These are phyloP conservation scores for Morinoia aosen DNA, from an alignment of 2,888 invertebrate species.

Conservation along the genomic window DNA sequence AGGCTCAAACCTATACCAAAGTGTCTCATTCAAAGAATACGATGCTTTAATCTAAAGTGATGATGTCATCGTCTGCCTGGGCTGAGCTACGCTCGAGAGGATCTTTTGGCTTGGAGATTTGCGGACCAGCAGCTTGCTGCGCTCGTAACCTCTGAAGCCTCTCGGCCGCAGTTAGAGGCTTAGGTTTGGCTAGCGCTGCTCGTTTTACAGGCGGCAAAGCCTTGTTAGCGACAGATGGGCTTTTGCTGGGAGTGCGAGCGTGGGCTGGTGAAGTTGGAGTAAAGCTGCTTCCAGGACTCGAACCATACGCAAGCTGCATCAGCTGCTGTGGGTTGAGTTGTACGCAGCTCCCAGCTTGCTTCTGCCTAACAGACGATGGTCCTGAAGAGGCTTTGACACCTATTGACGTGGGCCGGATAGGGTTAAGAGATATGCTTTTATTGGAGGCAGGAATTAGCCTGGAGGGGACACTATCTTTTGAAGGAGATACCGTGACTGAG, in stretches of 20 bases:
- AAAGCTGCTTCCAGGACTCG: not conserved
- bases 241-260: not conserved
- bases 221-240: not conserved
- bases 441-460: not conserved
- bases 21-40: not conserved
- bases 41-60: slow-evolving; percentile 16
- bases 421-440: slow-evolving; percentile 31
- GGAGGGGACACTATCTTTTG: slow-evolving; percentile 6
- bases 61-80: not conserved
- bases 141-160: not conserved
- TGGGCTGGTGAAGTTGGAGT: not conserved
- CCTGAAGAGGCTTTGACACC: not conserved
- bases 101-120: not conserved
- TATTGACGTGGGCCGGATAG: not conserved
- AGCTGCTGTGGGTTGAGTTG: slow-evolving; percentile 60
- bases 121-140: not conserved
- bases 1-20: not conserved
- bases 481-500: slow-evolving; percentile 28
- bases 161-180: slow-evolving; percentile 1
- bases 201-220: not conserved
- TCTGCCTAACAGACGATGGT: not conserved
- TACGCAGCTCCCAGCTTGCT: not conserved
- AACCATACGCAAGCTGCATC: slow-evolving; percentile 58
- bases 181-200: not conserved
- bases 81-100: not conserved